Conservation (phyloP, 2,888 invertebrate genomes). For the Timandra comae region DNA sequence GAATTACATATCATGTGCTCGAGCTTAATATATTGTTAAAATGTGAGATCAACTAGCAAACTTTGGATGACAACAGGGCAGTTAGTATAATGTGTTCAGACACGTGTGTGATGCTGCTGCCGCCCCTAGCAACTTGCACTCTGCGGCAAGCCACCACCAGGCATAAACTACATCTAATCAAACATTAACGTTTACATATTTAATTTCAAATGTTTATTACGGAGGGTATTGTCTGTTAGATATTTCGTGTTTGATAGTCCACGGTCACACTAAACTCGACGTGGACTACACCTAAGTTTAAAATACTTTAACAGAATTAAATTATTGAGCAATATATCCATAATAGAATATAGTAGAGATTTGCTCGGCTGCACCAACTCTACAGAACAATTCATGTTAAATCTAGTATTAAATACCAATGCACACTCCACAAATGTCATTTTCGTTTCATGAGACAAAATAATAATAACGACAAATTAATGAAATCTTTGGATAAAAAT, state of each 20-base stretch:
- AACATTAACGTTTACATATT: slow-evolving; percentile 58
- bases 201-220: slow-evolving; percentile 60
- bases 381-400: slow-evolving; percentile 64
- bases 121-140: slow-evolving; percentile 52
- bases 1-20: slow-evolving; percentile 14
- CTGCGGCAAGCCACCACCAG: slow-evolving; percentile 55
- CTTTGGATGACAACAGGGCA: slow-evolving; percentile 30
- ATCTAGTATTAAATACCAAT: slow-evolving; percentile 70
- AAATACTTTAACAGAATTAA: slow-evolving; percentile 73
- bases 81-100: slow-evolving; percentile 47
- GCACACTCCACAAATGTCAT: slow-evolving; percentile 73
- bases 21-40: slow-evolving; percentile 28
- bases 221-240: slow-evolving; percentile 76
- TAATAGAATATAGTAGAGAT: slow-evolving; percentile 74
- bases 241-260: slow-evolving; percentile 63
- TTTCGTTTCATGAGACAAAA: slow-evolving; percentile 49
- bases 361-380: slow-evolving; percentile 75
- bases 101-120: slow-evolving; percentile 47
- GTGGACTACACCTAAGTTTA: slow-evolving; percentile 68
- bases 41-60: slow-evolving; percentile 21
- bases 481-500: slow-evolving; percentile 74
- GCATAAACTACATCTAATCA: slow-evolving; percentile 72
- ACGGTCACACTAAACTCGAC: slow-evolving; percentile 56
- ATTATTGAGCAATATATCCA: slow-evolving; percentile 75
- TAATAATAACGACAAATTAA: slow-evolving; percentile 53